phyloP scores from a whole-genome alignment of 2,113 vertebrate genomes.

The western clawed frog (Xenopus tropicalis) region UCB_Xtro_10.0 CM004450.2:52687001-52687500 shows the following conservation, averaged over 20 bases:
- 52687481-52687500: too few relatives aligned
- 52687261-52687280: constrained; percentile 27
- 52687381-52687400: too few relatives aligned
- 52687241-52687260: constrained; percentile 3
- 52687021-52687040: constrained; percentile 9
- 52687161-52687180: constrained; percentile 6
- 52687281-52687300: constrained; percentile 8
- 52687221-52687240: constrained; percentile 16
- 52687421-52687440: too few relatives aligned
- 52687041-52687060: constrained; percentile 30
- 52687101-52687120: constrained; percentile 8
- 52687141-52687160: constrained; percentile 6
- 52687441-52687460: too few relatives aligned
- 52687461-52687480: too few relatives aligned
- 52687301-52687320: constrained; percentile 15
- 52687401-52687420: too few relatives aligned
- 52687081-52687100: neutral
- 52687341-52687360: neutral
- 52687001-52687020: constrained; percentile 14
- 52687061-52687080: neutral
- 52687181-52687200: constrained; percentile 15
- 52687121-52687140: neutral
- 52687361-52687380: too few relatives aligned
- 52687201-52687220: constrained; percentile 20
- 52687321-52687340: neutral